Evolutionary conservation across 2,888 invertebrate species (phyloP).

Genomic region (Temnothorax unifasciatus): DNA sequence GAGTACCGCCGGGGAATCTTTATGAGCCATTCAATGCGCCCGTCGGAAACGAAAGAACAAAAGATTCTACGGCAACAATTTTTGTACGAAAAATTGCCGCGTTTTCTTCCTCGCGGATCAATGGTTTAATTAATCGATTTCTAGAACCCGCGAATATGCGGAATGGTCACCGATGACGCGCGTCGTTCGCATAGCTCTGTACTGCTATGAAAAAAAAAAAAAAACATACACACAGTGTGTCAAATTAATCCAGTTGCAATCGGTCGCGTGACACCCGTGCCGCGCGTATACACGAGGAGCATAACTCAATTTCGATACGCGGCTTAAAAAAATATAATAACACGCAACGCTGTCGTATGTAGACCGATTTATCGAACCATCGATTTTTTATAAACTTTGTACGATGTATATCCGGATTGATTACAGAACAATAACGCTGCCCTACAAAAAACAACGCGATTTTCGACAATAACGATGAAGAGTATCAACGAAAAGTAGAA

Average conservation of each 20-base stretch:
- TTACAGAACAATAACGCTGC: conserved; percentile 12
- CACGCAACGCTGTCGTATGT: conserved; percentile 12
- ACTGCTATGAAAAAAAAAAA: conserved; percentile 1
- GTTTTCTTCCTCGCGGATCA: conserved; percentile 4
- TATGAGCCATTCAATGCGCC: background rate
- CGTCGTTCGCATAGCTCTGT: background rate
- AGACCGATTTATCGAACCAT: conserved; percentile 42
- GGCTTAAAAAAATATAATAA: conserved; percentile 53
- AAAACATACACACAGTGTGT: background rate
- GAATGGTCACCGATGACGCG: background rate
- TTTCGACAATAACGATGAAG: background rate
- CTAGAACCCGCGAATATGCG: conserved; percentile 19
- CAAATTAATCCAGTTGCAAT: conserved; percentile 51
- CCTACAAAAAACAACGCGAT: background rate
- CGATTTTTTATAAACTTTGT: conserved; percentile 35
- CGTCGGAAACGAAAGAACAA: background rate
- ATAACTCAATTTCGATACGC: conserved; percentile 46
- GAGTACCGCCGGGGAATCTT: conserved; percentile 5
- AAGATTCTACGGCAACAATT: conserved; percentile 20
- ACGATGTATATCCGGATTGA: conserved; percentile 23
- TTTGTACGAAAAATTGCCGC: background rate
- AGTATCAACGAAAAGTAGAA: conserved; percentile 7
- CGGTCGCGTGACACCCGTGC: conserved; percentile 30
- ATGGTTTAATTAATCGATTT: conserved; percentile 26
- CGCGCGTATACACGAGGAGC: background rate